Conservation (phyloP, 2,888 invertebrate genomes). For the Cheilosia scutellata region DNA sequence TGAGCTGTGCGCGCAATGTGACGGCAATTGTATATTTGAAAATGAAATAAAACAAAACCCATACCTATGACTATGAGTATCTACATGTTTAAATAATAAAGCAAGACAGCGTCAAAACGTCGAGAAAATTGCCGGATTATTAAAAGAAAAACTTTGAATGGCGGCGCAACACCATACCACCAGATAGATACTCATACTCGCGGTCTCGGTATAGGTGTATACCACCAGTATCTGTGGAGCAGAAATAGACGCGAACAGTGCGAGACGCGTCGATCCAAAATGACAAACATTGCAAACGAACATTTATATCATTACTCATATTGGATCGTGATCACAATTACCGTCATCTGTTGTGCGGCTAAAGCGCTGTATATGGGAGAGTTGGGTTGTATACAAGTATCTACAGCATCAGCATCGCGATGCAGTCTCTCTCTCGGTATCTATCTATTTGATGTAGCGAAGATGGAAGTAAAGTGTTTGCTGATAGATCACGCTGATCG, state of each 20-base stretch:
- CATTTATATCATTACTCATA: constrained; percentile 67
- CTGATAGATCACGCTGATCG: constrained; percentile 53
- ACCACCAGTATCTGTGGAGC: not conserved
- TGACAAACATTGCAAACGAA: constrained; percentile 57
- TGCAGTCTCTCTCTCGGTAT: constrained; percentile 1
- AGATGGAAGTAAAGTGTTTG: constrained; percentile 15
- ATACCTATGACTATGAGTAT: not conserved
- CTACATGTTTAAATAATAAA: constrained; percentile 24
- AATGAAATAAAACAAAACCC: constrained; percentile 21
- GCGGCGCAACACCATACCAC: constrained; percentile 14
- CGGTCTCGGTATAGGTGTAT: not conserved
- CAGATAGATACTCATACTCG: not conserved
- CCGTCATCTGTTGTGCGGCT: constrained; percentile 48
- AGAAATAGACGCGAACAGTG: constrained; percentile 40
- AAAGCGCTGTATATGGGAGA: constrained; percentile 17
- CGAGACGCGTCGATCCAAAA: constrained; percentile 55
- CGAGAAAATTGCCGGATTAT: constrained; percentile 22
- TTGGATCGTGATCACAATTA: constrained; percentile 69
- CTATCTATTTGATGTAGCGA: constrained; percentile 18
- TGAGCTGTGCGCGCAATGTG: constrained; percentile 59
- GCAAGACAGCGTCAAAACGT: constrained; percentile 10
- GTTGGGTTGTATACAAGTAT: not conserved
- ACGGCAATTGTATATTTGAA: constrained; percentile 40
- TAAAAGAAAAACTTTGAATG: constrained; percentile 38
- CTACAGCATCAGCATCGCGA: not conserved